Conservation (phyloP, 2,113 vertebrate genomes). For the Nesoenas mayeri region DNA sequence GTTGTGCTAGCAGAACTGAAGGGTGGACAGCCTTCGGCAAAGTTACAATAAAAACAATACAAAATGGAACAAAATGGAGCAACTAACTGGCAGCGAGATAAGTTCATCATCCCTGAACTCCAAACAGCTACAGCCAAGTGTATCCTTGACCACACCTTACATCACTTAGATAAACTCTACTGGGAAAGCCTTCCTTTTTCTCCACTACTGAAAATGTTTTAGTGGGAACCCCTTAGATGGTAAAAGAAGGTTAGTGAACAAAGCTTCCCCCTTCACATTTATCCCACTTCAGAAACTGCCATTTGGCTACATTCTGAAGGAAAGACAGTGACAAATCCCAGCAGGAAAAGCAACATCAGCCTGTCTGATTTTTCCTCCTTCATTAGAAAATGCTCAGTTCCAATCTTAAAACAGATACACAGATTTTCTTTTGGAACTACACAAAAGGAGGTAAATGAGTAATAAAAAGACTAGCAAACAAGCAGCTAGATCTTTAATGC, state of each 20-base stretch:
- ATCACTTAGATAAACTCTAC: neutral
- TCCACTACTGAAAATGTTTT: fast-evolving
- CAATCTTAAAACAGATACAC: neutral
- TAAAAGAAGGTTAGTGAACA: neutral
- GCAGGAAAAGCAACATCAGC: neutral
- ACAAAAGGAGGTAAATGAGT: neutral
- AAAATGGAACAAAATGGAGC: neutral
- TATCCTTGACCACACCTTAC: neutral
- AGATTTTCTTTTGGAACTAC: neutral
- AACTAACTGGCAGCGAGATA: neutral
- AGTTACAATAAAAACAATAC: neutral
- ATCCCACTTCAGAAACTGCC: neutral
- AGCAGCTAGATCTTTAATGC: neutral
- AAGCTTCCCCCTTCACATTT: neutral
- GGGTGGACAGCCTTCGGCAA: neutral
- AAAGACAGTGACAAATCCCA: fast-evolving
- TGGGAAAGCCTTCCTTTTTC: neutral
- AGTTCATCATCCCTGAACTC: fast-evolving
- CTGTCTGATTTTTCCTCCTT: neutral
- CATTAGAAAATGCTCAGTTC: neutral
- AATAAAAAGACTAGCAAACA: neutral
- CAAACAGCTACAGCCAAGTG: neutral
- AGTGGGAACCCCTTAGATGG: neutral
- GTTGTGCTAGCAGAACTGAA: neutral
- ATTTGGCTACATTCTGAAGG: neutral